Percentiles rank a stretch among this genome's conserved stretches.
These are phyloP conservation scores for Scolopax rusticola DNA, from an alignment of 2,797 vertebrate genomes.

Conservation along the genomic window DNA sequence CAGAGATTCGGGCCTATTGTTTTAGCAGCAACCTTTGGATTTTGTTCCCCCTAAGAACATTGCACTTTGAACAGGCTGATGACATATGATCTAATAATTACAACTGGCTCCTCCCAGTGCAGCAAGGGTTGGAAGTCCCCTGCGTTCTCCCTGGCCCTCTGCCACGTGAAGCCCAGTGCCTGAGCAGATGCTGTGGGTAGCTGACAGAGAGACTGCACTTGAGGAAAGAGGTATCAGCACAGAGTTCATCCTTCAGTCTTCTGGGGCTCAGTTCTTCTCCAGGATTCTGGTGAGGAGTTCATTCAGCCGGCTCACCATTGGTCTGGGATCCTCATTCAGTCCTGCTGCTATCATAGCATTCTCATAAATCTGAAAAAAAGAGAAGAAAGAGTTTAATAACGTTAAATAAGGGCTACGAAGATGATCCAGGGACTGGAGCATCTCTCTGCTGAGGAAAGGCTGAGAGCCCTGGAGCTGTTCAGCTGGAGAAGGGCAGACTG, in stretches of 20 bases:
- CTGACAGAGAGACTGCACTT: background rate
- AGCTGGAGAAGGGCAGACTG: too few relatives aligned
- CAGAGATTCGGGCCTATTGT: background rate
- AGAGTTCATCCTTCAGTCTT: background rate
- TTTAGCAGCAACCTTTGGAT: background rate
- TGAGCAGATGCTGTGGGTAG: background rate
- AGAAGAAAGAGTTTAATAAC: background rate
- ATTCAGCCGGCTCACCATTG: conserved; percentile 91
- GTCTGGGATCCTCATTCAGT: conserved; percentile 91
- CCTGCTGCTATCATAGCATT: conserved; percentile 97
- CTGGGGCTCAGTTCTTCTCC: conserved; percentile 85
- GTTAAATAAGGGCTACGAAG: too few relatives aligned
- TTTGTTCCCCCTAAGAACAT: background rate
- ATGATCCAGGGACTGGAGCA: too few relatives aligned
- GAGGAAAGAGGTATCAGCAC: background rate
- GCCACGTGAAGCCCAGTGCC: background rate
- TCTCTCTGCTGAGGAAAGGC: too few relatives aligned
- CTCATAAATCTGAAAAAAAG: conserved; percentile 89
- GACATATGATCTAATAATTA: background rate
- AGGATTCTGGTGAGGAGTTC: conserved; percentile 90
- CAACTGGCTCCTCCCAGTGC: background rate
- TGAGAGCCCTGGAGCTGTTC: too few relatives aligned
- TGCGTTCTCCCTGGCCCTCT: background rate
- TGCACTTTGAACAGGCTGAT: background rate
- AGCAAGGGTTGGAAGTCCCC: background rate